phyloP scores from a whole-genome alignment of 2,888 invertebrate species.

The Scaptomyza reducta region DNA sequence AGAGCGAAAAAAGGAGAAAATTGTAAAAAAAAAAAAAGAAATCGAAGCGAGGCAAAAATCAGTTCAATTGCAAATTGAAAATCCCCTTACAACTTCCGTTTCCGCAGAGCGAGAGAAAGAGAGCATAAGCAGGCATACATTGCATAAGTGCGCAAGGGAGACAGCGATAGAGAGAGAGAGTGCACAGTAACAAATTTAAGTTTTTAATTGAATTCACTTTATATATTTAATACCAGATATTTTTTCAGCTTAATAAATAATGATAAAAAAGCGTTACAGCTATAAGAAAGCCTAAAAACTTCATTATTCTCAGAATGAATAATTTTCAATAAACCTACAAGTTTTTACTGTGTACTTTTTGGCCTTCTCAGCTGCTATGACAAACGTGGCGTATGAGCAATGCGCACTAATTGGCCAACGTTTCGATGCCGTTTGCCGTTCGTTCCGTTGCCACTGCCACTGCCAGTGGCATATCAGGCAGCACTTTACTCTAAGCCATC shows the following conservation, averaged over 20 bases:
- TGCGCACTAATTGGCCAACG: constrained; percentile 77
- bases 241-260: too few species aligned
- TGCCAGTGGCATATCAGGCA: constrained; percentile 16
- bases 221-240: too few species aligned
- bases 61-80: constrained; percentile 80
- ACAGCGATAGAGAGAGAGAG: not conserved
- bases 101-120: constrained; percentile 58
- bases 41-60: constrained; percentile 73
- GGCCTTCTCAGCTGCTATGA: constrained; percentile 61
- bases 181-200: constrained; percentile 4
- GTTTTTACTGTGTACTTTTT: constrained; percentile 5
- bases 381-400: constrained; percentile 81
- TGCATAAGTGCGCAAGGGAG: constrained; percentile 1
- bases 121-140: not conserved
- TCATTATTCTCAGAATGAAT: too few species aligned
- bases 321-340: too few species aligned
- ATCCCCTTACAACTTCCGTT: constrained; percentile 80
- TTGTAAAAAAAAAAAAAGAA: constrained; percentile 20
- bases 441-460: constrained; percentile 32
- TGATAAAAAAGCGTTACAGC: too few species aligned
- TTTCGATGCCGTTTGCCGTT: constrained; percentile 57
- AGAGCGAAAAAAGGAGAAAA: constrained; percentile 1
- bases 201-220: not conserved
- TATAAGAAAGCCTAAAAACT: too few species aligned
- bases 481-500: not conserved